Conservation (phyloP, 1,140 invertebrate genomes). For the Drosophila ogumai region DNA sequence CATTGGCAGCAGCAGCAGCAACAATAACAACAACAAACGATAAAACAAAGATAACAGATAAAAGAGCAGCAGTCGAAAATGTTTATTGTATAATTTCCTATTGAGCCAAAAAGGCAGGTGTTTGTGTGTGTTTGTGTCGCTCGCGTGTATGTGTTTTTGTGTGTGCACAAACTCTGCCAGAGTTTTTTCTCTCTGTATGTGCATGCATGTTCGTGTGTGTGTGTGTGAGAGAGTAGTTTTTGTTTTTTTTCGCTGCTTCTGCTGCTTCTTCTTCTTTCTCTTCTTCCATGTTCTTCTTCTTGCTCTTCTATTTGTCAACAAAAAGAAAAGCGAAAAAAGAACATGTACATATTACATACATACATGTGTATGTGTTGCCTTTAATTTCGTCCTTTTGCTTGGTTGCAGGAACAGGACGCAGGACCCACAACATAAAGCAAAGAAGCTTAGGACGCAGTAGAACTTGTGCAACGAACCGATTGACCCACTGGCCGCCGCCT, state of each 20-base stretch:
- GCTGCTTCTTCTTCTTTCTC: conserved; percentile 21
- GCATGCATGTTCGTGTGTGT: conserved; percentile 9
- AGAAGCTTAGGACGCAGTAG: background rate
- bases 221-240: conserved; percentile 57
- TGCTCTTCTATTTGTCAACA: conserved; percentile 67
- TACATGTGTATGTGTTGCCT: background rate
- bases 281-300: conserved; percentile 26
- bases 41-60: conserved; percentile 33
- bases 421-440: background rate
- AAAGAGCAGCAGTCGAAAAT: conserved; percentile 53
- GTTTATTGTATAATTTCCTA: conserved; percentile 74
- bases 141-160: background rate
- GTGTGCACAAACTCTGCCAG: conserved; percentile 15
- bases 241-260: conserved; percentile 42
- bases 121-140: conserved; percentile 17
- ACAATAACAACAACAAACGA: conserved; percentile 23
- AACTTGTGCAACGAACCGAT: conserved; percentile 48
- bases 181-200: conserved; percentile 12
- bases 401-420: conserved; percentile 27
- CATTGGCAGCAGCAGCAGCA: background rate
- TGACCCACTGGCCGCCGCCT: conserved; percentile 44
- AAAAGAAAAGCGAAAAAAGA: conserved; percentile 34
- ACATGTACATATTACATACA: background rate
- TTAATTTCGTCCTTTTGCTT: conserved; percentile 16
- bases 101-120: conserved; percentile 24